Percentiles rank a stretch among this genome's conserved stretches.
Evolutionary conservation across 1,140 invertebrate genomes (phyloP).

Genomic region (Gryllus bimaculatus): DNA sequence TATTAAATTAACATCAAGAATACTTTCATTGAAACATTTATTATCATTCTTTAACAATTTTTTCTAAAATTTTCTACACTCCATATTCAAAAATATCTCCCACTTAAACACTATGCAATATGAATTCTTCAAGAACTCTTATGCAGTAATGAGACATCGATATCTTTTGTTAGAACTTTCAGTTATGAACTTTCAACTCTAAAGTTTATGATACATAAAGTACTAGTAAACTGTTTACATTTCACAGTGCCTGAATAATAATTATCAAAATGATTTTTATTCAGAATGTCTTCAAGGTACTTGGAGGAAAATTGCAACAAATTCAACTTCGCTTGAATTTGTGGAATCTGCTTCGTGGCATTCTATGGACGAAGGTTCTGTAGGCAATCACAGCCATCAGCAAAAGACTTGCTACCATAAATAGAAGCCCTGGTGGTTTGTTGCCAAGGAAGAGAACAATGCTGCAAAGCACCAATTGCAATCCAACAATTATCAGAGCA

Average conservation of each 20-base stretch:
- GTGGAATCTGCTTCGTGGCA: neutral
- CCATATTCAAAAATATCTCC: neutral
- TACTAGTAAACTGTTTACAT: neutral
- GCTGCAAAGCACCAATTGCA: neutral
- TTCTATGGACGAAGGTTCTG: neutral
- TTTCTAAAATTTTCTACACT: neutral
- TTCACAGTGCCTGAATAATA: neutral
- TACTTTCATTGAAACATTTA: neutral
- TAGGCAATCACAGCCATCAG: constrained; percentile 2
- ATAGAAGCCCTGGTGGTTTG: constrained; percentile 6
- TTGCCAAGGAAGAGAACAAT: neutral
- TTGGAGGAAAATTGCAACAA: neutral
- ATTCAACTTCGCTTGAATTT: neutral
- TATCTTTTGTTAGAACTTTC: neutral
- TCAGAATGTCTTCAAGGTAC: neutral
- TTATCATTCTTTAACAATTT: neutral
- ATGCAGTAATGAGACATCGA: neutral
- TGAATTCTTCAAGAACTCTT: too few species aligned
- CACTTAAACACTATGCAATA: too few species aligned
- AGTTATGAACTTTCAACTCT: neutral
- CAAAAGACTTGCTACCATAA: neutral
- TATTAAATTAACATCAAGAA: neutral
- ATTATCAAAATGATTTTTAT: neutral
- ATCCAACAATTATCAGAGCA: neutral
- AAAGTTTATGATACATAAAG: neutral